Evolutionary conservation across 2,797 vertebrate genomes (phyloP).

Genomic region (Podarcis siculus): DNA sequence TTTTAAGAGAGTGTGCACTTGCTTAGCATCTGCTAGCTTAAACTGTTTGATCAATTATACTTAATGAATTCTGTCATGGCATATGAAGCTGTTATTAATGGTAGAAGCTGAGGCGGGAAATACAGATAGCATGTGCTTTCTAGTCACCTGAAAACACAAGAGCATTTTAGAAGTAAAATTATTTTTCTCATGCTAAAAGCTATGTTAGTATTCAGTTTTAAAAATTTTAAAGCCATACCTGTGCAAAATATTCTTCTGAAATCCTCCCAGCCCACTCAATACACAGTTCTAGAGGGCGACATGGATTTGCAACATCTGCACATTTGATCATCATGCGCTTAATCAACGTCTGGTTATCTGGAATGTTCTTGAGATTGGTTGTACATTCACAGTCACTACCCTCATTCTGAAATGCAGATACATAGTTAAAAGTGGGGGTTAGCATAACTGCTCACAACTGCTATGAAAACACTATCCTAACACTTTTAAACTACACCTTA

Average conservation of each 20-base stretch:
- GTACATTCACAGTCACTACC: slow-evolving; percentile 75
- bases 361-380: slow-evolving; percentile 75
- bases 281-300: slow-evolving; percentile 82
- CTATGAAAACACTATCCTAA: accelerated
- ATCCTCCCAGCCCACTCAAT: slow-evolving; percentile 85
- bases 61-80: neutral
- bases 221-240: slow-evolving; percentile 65
- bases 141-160: neutral
- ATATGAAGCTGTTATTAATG: neutral
- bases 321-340: slow-evolving; percentile 88
- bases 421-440: neutral
- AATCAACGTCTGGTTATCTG: slow-evolving; percentile 83
- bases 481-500: neutral
- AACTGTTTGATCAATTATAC: neutral
- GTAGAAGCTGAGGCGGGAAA: neutral
- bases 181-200: neutral
- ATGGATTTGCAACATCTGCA: slow-evolving; percentile 84
- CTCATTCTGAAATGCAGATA: slow-evolving; percentile 74
- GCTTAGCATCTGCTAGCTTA: too few relatives aligned
- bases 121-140: neutral
- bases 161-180: neutral
- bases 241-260: slow-evolving; percentile 85
- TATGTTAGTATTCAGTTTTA: neutral
- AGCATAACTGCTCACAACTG: neutral
- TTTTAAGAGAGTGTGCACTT: too few relatives aligned